These are phyloP conservation scores for Lissocephala sabroskyi DNA, from an alignment of 2,888 invertebrate genomes.

Conservation along the genomic window DNA sequence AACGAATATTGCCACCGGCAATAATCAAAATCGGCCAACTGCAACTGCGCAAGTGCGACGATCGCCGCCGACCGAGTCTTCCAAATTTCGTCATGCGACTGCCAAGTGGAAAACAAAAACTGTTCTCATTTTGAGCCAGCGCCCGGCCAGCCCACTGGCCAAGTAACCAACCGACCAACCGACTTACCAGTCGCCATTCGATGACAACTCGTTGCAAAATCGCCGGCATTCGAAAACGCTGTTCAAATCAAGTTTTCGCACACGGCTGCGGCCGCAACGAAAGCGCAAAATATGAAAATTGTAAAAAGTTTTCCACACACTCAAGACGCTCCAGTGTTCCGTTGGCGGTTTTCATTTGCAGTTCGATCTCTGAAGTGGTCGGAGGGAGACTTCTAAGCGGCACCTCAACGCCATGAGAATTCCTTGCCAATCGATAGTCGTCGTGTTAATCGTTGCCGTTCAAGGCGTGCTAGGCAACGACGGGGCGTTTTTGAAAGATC, in stretches of 20 bases:
- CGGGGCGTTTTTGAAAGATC: slow-evolving; percentile 57
- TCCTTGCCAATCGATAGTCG: too few relatives aligned
- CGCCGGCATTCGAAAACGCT: slow-evolving; percentile 4
- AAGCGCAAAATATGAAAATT: slow-evolving; percentile 40
- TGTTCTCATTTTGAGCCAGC: too few relatives aligned
- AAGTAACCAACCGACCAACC: slow-evolving; percentile 11
- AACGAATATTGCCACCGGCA: too few relatives aligned
- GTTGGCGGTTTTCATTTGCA: slow-evolving; percentile 38
- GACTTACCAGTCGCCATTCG: too few relatives aligned
- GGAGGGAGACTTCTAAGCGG: slow-evolving; percentile 11
- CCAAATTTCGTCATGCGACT: slow-evolving; percentile 1
- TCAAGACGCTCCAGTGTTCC: slow-evolving; percentile 5
- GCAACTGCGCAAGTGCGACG: slow-evolving; percentile 7
- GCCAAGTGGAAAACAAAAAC: too few relatives aligned
- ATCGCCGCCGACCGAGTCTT: not conserved
- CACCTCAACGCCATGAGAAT: not conserved
- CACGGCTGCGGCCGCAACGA: slow-evolving; percentile 31
- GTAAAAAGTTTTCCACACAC: slow-evolving; percentile 24
- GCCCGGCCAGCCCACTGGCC: slow-evolving; percentile 27
- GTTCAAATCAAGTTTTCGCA: slow-evolving; percentile 52
- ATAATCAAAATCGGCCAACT: slow-evolving; percentile 20
- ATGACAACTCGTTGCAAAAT: slow-evolving; percentile 31
- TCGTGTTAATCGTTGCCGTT: too few relatives aligned
- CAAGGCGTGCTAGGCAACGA: slow-evolving; percentile 18
- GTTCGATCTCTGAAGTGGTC: slow-evolving; percentile 31